Evolutionary conservation across 2,113 vertebrate species (phyloP).

Genomic region (Tylochromis polylepis): DNA sequence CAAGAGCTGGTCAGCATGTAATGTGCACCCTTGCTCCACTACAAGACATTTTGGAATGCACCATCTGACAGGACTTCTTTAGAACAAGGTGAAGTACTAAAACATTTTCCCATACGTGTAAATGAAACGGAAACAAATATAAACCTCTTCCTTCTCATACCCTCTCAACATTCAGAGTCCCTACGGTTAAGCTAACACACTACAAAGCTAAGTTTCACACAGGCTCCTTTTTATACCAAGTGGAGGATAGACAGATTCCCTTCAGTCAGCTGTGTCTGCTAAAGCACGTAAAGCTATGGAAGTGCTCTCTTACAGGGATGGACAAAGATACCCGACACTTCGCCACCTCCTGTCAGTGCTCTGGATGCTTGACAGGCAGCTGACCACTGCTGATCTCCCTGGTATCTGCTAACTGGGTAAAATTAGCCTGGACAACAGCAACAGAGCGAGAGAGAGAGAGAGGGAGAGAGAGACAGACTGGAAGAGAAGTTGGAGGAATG

Average conservation of each 20-base stretch:
- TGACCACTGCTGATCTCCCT: constrained; percentile 48
- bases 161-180: neutral
- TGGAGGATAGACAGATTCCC: neutral
- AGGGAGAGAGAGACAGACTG: neutral
- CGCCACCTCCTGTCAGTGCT: constrained; percentile 28
- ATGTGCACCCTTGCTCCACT: neutral
- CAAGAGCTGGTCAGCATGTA: neutral
- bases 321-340: constrained; percentile 48
- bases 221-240: neutral
- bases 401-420: constrained; percentile 58
- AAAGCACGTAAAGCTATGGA: neutral
- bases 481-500: neutral
- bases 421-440: constrained; percentile 25
- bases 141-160: neutral
- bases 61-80: neutral
- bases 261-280: constrained; percentile 45
- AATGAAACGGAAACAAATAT: neutral
- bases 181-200: neutral
- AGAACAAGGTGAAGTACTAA: neutral
- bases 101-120: neutral
- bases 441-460: neutral
- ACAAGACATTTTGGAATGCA: neutral
- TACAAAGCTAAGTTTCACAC: neutral
- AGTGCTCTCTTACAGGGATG: neutral
- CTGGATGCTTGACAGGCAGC: constrained; percentile 55